Percentiles rank a stretch among this genome's conserved stretches.
These are phyloP conservation scores for Okapia johnstoni DNA, from an alignment of 2,113 vertebrate species.

Conservation along the genomic window DNA sequence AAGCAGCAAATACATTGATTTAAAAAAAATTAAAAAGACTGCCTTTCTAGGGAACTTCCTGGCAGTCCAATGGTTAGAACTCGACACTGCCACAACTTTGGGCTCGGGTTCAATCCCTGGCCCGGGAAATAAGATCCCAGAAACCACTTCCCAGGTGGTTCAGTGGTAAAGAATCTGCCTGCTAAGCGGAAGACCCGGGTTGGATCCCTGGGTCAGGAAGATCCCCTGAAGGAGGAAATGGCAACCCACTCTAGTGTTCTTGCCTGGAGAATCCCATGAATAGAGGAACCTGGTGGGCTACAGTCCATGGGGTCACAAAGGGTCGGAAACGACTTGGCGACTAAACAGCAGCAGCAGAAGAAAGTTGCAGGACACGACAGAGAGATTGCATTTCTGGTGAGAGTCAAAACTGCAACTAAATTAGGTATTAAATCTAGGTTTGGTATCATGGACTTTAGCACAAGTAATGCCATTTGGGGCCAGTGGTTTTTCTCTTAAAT, in stretches of 20 bases:
- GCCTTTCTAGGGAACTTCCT: background rate
- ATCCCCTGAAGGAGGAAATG: background rate
- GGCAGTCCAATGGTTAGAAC: background rate
- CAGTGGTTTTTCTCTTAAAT: background rate
- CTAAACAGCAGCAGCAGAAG: background rate
- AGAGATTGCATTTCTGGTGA: background rate
- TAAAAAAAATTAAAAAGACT: fast-evolving
- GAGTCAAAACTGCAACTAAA: background rate
- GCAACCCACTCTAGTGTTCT: background rate
- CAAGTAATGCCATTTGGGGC: background rate
- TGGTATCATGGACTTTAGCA: too few species aligned
- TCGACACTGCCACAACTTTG: background rate
- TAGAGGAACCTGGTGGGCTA: background rate
- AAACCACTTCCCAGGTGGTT: background rate
- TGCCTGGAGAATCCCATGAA: background rate
- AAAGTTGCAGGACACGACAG: background rate
- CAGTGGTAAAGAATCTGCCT: background rate
- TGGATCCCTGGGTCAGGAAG: background rate
- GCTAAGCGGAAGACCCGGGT: background rate
- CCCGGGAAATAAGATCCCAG: background rate
- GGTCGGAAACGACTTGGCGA: background rate
- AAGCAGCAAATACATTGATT: background rate
- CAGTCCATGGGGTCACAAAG: background rate
- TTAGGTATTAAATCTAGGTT: background rate
- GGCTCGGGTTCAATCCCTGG: background rate